Percentiles rank a stretch among this genome's conserved stretches.
These are phyloP conservation scores for Conopomorpha cramerella DNA, from an alignment of 1,140 invertebrate species.

Conservation along the genomic window DNA sequence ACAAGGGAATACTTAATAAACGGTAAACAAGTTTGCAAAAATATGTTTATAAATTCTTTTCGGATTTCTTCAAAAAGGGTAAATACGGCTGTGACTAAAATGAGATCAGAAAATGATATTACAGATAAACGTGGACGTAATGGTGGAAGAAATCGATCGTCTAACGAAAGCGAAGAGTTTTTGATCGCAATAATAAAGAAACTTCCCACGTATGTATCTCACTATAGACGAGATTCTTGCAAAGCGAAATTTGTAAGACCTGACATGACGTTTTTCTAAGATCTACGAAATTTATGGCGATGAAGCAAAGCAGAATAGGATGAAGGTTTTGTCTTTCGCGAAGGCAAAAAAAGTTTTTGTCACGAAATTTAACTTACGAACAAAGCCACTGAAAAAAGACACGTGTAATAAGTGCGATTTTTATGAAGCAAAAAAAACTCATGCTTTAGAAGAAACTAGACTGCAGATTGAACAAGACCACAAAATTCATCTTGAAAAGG, in stretches of 20 bases:
- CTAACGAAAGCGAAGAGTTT: background rate
- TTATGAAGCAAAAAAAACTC: no score
- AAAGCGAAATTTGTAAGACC: background rate
- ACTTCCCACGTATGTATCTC: constrained; percentile 1
- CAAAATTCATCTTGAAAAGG: no score
- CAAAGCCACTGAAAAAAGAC: no score
- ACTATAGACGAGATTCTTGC: background rate
- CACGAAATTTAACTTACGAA: no score
- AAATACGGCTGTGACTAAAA: background rate
- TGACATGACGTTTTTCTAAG: background rate
- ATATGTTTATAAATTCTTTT: constrained; percentile 1
- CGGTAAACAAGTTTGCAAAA: no score
- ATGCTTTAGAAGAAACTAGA: no score
- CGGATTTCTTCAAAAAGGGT: background rate
- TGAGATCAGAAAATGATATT: background rate
- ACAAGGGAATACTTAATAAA: no score
- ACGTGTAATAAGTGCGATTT: no score
- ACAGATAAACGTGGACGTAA: background rate
- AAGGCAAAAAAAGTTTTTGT: background rate
- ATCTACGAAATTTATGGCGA: background rate
- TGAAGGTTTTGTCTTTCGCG: background rate
- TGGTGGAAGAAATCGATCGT: background rate
- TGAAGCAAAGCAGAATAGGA: no score
- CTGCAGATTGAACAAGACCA: no score
- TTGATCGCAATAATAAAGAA: background rate